These are phyloP conservation scores for Rhamphomyia laevipes DNA, from an alignment of 2,888 invertebrate species.

Conservation along the genomic window DNA sequence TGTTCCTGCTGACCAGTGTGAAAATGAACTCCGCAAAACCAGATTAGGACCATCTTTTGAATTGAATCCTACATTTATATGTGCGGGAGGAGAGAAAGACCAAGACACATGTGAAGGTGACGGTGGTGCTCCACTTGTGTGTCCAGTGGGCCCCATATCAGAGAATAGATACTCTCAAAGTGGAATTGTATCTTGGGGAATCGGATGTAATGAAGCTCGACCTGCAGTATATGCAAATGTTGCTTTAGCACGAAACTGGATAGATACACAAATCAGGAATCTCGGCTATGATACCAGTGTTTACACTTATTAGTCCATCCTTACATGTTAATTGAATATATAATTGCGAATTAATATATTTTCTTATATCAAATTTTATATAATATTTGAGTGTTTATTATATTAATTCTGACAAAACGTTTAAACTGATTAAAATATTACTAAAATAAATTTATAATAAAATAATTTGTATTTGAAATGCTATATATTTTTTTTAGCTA, in stretches of 20 bases:
- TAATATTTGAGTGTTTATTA: too few relatives aligned
- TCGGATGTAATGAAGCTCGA: conserved; percentile 60
- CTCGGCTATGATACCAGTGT: too few relatives aligned
- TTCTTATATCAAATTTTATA: too few relatives aligned
- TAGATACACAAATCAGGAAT: too few relatives aligned
- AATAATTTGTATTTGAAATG: too few relatives aligned
- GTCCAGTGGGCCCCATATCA: conserved; percentile 43
- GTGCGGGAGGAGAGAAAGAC: conserved; percentile 38
- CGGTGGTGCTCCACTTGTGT: conserved; percentile 61
- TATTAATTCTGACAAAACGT: too few relatives aligned
- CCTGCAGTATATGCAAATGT: conserved; percentile 75
- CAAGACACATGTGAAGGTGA: conserved; percentile 33
- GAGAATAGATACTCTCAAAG: conserved; percentile 14
- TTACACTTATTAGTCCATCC: too few relatives aligned
- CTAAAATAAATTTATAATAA: too few relatives aligned
- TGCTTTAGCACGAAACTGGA: conserved; percentile 56
- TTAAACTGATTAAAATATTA: too few relatives aligned
- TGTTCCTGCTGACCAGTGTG: conserved; percentile 39
- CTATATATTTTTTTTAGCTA: too few relatives aligned
- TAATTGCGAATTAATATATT: too few relatives aligned
- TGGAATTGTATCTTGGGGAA: conserved; percentile 65
- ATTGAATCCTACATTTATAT: conserved; percentile 54
- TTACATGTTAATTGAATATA: too few relatives aligned
- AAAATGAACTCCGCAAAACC: conserved; percentile 40
- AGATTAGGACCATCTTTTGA: conserved; percentile 50